Percentiles rank a stretch among this genome's conserved stretches.
Evolutionary conservation across 2,888 invertebrate genomes (phyloP).

Genomic region (Luperina nickerlii): DNA sequence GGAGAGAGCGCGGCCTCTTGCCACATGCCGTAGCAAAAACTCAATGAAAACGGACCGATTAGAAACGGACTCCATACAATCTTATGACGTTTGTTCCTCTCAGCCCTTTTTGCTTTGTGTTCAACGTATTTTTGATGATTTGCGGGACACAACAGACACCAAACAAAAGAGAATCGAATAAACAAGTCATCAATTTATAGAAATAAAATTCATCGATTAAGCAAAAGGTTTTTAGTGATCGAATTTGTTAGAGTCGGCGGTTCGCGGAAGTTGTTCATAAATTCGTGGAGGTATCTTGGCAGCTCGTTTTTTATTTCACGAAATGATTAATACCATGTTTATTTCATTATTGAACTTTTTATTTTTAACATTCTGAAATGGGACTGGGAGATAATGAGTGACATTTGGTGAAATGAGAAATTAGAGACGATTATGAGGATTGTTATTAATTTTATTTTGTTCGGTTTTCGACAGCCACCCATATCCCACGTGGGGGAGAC

Average conservation of each 20-base stretch:
- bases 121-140: slow-evolving; percentile 80
- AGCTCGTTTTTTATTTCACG: slow-evolving; percentile 43
- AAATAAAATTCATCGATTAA: slow-evolving; percentile 68
- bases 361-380: slow-evolving; percentile 31
- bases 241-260: slow-evolving; percentile 47
- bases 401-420: slow-evolving; percentile 7
- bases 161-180: slow-evolving; percentile 70
- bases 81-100: slow-evolving; percentile 79
- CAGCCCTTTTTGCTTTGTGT: slow-evolving; percentile 84
- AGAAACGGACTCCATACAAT: slow-evolving; percentile 86
- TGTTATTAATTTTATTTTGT: background rate
- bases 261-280: slow-evolving; percentile 59
- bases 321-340: slow-evolving; percentile 54
- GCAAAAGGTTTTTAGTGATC: slow-evolving; percentile 54
- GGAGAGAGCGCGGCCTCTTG: slow-evolving; percentile 76
- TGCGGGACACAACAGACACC: slow-evolving; percentile 76
- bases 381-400: slow-evolving; percentile 2
- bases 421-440: background rate
- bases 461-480: background rate
- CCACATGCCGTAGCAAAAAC: slow-evolving; percentile 89
- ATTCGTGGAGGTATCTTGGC: slow-evolving; percentile 53
- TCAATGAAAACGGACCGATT: slow-evolving; percentile 86
- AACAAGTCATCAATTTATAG: slow-evolving; percentile 72
- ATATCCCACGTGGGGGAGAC: too few relatives aligned
- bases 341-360: slow-evolving; percentile 45